A percentile compares a stretch with the other conserved stretches of the same genome.
Evolutionary conservation across 2,113 vertebrate species (phyloP).

Genomic region (Orthonyx spaldingii): DNA sequence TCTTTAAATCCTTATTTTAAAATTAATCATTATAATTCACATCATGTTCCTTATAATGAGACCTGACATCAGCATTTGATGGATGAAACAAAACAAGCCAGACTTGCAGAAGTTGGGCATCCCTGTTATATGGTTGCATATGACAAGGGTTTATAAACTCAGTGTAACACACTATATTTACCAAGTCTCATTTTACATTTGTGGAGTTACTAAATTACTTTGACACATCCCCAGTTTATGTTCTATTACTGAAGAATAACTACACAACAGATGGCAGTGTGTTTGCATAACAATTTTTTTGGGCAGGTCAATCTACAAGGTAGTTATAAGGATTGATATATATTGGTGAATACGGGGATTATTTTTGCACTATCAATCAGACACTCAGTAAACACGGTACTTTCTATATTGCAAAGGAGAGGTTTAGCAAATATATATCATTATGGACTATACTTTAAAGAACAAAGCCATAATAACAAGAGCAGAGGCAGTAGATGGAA

Average conservation of each 20-base stretch:
- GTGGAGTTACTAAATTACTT: conserved; percentile 58
- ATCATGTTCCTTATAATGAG: neutral
- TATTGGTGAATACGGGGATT: neutral
- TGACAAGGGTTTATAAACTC: neutral
- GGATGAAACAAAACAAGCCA: neutral
- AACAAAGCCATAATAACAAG: neutral
- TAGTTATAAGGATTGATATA: neutral
- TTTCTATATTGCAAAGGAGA: neutral
- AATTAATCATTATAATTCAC: neutral
- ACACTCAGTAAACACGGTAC: neutral
- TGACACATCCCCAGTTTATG: conserved; percentile 62
- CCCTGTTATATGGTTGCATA: neutral
- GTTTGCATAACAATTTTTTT: conserved; percentile 64
- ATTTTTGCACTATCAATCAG: conserved; percentile 2
- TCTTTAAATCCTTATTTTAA: neutral
- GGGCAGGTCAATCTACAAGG: conserved; percentile 27
- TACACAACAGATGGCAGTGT: conserved; percentile 61
- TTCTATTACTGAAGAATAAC: conserved; percentile 50
- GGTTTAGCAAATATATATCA: neutral
- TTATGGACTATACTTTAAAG: neutral
- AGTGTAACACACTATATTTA: conserved; percentile 3
- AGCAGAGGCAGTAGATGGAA: neutral
- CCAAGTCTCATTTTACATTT: conserved; percentile 49
- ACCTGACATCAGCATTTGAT: neutral
- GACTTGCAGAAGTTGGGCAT: neutral